Base-by-base conservation (phyloP, 2,797 vertebrate species). In the Aulostomus chinensis region DNA sequence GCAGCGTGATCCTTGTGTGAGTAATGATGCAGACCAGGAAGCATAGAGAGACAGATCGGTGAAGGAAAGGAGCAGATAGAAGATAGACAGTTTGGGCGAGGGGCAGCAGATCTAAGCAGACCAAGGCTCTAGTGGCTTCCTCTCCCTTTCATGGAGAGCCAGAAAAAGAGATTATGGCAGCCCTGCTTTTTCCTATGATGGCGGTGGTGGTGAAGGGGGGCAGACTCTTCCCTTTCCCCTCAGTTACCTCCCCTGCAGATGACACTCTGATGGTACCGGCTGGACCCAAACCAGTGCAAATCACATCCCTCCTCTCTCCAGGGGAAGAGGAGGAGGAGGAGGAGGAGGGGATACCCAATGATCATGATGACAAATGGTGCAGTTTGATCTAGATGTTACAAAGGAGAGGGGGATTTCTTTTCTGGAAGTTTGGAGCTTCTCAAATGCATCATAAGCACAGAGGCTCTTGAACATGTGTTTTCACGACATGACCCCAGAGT, bases 81-180 rank as follows among this genome's bases (percentile, higher is more conserved):
- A 73, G 70, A 82, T 72, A 52, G 70, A 68, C 57, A 53, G 68
- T 39, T 28, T 69, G 79, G 81, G 80, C 85, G 83, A 76, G 82
- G 71, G 83, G 83, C 80, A 66, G 80, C 56, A 59, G 77, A 88
- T 90, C 86, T 85, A 63, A 90, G 86, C 78, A 56, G 85, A 86
- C 77, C 37, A 26, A 78, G 70, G 80, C 89, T 90, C 88, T 87
- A 78, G 88, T 86, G 90, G 79, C 74, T 84, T 77, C 71, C 74
- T 80, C 78, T 75, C 57, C 68, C 90, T 92, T 92, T 92, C 85
- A 91, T 91, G 73, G 74, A 77, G 86, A 84, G 89, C 91, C 91
- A 92, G 89, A 81, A 91, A 92, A 89, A 75, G 76, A 91, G 90
- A 92, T 92, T 91, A 91, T 78, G 86, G 83, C 83, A 66, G 76